Evolutionary conservation across 2,113 vertebrate genomes (phyloP).

Genomic region (Castor canadensis): DNA sequence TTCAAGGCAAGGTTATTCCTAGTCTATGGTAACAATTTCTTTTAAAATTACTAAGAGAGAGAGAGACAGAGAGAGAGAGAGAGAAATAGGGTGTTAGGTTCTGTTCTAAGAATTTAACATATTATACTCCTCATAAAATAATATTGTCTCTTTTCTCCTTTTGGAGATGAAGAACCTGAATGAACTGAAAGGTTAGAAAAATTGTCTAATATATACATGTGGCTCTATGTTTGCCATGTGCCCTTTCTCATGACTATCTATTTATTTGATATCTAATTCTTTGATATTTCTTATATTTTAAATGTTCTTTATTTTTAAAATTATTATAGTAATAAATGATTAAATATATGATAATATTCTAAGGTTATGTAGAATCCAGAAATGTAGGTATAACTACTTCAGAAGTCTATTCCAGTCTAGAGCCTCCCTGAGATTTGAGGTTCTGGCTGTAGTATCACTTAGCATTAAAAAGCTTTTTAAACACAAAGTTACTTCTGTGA

Average conservation of each 20-base stretch:
- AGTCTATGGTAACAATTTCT: too few species aligned
- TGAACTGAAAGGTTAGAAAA: background rate
- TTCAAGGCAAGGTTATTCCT: too few species aligned
- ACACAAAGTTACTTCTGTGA: background rate
- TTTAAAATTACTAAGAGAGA: too few species aligned
- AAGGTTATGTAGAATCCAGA: background rate
- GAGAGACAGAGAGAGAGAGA: background rate
- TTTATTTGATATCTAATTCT: conserved; percentile 5
- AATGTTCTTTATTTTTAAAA: background rate
- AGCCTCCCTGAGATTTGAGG: conserved; percentile 15
- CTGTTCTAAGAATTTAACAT: background rate
- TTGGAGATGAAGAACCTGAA: background rate
- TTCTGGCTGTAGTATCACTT: conserved; percentile 1
- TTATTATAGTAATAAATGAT: background rate
- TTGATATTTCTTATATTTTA: background rate
- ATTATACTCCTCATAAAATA: background rate
- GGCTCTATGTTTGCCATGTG: background rate
- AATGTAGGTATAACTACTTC: background rate
- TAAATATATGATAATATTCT: background rate
- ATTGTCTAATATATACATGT: background rate
- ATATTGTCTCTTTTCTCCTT: background rate
- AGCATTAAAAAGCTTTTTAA: conserved; percentile 42
- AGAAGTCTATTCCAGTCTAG: conserved; percentile 24
- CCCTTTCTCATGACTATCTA: background rate
- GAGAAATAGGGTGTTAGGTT: background rate